phyloP scores from a whole-genome alignment of 2,113 vertebrate genomes.

The Rhinichthys klamathensis region DNA sequence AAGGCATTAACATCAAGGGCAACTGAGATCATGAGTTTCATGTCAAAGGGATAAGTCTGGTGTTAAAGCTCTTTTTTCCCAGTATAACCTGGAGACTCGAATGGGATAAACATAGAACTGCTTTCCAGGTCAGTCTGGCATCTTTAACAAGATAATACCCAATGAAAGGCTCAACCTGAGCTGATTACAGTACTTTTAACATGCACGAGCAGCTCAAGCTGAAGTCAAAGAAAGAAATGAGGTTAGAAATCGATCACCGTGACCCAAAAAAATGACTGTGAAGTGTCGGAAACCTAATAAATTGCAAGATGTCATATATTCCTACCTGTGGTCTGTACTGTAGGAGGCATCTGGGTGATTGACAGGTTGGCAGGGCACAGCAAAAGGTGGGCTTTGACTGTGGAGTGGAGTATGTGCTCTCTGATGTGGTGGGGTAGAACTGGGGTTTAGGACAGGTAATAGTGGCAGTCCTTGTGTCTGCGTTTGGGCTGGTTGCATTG shows the following conservation, averaged over 20 bases:
- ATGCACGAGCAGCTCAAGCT: background rate
- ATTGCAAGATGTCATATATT: background rate
- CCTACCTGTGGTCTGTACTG: constrained; percentile 85
- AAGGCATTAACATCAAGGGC: constrained; percentile 6
- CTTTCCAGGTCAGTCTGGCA: constrained; percentile 30
- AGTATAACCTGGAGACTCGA: constrained; percentile 10
- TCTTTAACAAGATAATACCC: constrained; percentile 50
- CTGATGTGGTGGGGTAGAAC: constrained; percentile 59
- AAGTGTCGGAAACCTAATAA: background rate
- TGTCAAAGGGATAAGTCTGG: constrained; percentile 16
- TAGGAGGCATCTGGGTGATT: constrained; percentile 81
- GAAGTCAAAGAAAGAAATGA: constrained; percentile 14
- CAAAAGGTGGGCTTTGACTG: constrained; percentile 78
- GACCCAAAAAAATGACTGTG: background rate
- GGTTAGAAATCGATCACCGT: constrained; percentile 5
- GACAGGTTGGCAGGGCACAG: constrained; percentile 80
- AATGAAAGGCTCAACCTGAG: constrained; percentile 28
- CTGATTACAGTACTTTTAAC: constrained; percentile 44
- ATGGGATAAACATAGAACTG: constrained; percentile 47
- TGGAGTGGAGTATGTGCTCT: constrained; percentile 59
- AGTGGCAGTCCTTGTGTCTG: constrained; percentile 51
- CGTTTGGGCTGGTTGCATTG: constrained; percentile 69
- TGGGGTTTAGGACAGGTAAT: constrained; percentile 47
- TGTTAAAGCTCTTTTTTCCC: constrained; percentile 25
- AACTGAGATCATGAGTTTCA: background rate